Evolutionary conservation across 2,888 invertebrate species (phyloP).

Genomic region (Perithous albicinctus): DNA sequence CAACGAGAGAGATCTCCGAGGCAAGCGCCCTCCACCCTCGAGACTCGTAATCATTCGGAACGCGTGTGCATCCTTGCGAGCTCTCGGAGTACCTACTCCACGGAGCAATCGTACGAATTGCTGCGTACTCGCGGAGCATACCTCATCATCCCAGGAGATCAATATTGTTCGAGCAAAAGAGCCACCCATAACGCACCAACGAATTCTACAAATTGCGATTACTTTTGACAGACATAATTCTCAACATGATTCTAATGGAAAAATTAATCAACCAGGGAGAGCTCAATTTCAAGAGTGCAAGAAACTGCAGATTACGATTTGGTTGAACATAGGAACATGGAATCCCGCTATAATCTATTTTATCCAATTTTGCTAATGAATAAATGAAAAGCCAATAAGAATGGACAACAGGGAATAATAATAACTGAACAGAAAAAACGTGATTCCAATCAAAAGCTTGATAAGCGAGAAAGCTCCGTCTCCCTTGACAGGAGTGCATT

Average conservation of each 20-base stretch:
- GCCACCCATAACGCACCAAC: constrained; percentile 7
- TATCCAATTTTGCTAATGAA: neutral
- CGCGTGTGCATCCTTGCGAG: constrained; percentile 43
- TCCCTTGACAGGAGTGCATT: neutral
- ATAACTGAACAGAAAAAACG: too few species aligned
- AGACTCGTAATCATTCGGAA: constrained; percentile 46
- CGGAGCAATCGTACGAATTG: constrained; percentile 25
- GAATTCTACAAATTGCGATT: constrained; percentile 26
- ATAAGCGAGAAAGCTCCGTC: neutral
- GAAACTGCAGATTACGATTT: neutral
- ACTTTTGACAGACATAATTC: constrained; percentile 4
- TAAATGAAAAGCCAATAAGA: neutral
- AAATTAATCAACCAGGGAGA: neutral
- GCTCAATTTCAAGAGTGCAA: neutral
- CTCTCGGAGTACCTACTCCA: constrained; percentile 5
- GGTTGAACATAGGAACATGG: neutral
- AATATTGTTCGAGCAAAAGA: constrained; percentile 2
- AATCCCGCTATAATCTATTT: neutral
- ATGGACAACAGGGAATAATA: neutral
- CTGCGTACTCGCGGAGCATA: neutral
- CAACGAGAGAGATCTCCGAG: neutral
- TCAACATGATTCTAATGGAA: neutral
- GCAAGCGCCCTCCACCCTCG: constrained; percentile 14
- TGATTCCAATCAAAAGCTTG: neutral
- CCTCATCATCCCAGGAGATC: constrained; percentile 14